These are phyloP conservation scores for Haliclystus octoradiatus DNA, from an alignment of 30 jellyfish, hydroid and myxozoan genomes.

Conservation along the genomic window DNA sequence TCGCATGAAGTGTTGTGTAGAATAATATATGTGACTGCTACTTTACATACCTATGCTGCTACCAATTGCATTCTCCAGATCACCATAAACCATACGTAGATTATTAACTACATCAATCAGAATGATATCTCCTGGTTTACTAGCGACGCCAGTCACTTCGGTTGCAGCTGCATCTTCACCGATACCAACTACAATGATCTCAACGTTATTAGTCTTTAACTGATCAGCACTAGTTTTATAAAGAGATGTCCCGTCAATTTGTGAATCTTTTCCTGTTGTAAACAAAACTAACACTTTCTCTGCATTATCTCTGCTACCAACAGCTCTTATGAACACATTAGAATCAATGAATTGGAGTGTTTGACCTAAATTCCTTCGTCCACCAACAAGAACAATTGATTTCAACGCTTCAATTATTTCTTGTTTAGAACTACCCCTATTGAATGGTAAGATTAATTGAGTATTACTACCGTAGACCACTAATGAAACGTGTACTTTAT, in stretches of 20 bases:
- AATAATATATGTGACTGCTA: too few relatives aligned
- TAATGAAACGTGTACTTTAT: not conserved
- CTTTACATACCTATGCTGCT: slow-evolving; percentile 1
- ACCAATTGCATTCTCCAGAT: not conserved
- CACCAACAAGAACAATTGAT: slow-evolving; percentile 24
- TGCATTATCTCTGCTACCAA: slow-evolving; percentile 17
- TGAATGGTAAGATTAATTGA: too few relatives aligned
- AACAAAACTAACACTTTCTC: slow-evolving; percentile 35
- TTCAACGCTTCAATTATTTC: slow-evolving; percentile 8
- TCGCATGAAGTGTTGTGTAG: too few relatives aligned
- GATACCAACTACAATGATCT: slow-evolving; percentile 38
- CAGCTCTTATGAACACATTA: slow-evolving; percentile 14
- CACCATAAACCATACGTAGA: not conserved
- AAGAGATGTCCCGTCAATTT: slow-evolving; percentile 32
- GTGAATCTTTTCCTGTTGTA: slow-evolving; percentile 58
- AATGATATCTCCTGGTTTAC: slow-evolving; percentile 1
- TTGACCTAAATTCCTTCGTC: slow-evolving; percentile 44
- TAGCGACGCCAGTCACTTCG: slow-evolving; percentile 17
- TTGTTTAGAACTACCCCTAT: slow-evolving; percentile 6
- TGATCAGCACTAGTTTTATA: slow-evolving; percentile 38
- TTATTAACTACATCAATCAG: slow-evolving; percentile 2
- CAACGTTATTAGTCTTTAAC: slow-evolving; percentile 32
- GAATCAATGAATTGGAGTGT: slow-evolving; percentile 27
- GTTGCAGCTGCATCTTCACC: slow-evolving; percentile 36
- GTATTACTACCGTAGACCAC: not conserved